phyloP scores from a whole-genome alignment of 1,140 invertebrate genomes.

The Platyura marginata region DNA sequence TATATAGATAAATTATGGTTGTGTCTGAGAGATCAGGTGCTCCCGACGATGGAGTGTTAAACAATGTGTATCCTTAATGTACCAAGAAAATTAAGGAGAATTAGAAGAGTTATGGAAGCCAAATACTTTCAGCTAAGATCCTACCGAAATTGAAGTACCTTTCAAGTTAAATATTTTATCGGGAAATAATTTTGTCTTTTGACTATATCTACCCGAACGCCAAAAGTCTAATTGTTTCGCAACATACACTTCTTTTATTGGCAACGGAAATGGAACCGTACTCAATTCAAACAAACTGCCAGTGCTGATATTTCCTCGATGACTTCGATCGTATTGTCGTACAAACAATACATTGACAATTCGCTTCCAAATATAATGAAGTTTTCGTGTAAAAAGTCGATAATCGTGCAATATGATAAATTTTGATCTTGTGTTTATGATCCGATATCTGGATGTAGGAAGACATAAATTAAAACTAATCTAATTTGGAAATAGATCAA shows the following conservation, averaged over 20 bases:
- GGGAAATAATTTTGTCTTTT: constrained; percentile 30
- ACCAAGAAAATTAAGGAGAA: too few species aligned
- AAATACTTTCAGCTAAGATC: too few species aligned
- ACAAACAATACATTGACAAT: constrained; percentile 59
- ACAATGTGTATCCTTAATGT: too few species aligned
- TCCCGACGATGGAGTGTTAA: too few species aligned
- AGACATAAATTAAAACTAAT: too few species aligned
- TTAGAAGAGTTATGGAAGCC: too few species aligned
- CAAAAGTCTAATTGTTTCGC: constrained; percentile 41
- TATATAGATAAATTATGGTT: too few species aligned
- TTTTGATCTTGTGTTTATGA: constrained; percentile 45
- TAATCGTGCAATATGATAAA: constrained; percentile 49
- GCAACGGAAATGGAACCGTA: constrained; percentile 48
- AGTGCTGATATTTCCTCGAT: constrained; percentile 12
- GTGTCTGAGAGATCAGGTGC: too few species aligned
- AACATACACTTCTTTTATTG: constrained; percentile 27
- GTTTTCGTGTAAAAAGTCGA: constrained; percentile 38
- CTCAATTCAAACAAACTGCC: constrained; percentile 42
- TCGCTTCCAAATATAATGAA: constrained; percentile 56
- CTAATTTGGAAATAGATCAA: too few species aligned
- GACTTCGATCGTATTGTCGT: constrained; percentile 27
- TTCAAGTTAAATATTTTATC: constrained; percentile 40
- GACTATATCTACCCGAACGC: constrained; percentile 34
- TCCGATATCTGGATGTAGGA: constrained; percentile 43
- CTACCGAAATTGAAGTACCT: constrained; percentile 10